These are phyloP conservation scores for Zoanthus sansibaricus DNA, from an alignment of 92 coral and sea anemone species.

Conservation along the genomic window DNA sequence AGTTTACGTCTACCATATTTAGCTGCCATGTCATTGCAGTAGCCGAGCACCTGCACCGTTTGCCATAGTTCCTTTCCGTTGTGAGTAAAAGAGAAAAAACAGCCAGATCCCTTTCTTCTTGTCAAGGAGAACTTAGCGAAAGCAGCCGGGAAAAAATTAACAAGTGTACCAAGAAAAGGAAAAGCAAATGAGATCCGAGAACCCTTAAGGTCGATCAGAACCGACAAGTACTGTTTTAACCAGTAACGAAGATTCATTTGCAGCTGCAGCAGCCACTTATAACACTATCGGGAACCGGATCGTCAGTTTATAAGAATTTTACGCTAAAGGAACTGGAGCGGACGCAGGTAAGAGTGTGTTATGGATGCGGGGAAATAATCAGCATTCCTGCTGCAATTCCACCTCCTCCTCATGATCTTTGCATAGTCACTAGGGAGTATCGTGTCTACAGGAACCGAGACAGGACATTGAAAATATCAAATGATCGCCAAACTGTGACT, in stretches of 20 bases:
- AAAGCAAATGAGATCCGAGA: constrained; percentile 33
- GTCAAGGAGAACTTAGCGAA: constrained; percentile 36
- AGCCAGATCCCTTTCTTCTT: constrained; percentile 22
- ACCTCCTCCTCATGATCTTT: constrained; percentile 57
- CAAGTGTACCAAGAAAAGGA: constrained; percentile 30
- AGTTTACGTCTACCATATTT: constrained; percentile 48
- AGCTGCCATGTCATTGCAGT: constrained; percentile 45
- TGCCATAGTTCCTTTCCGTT: constrained; percentile 28
- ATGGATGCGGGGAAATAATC: constrained; percentile 41
- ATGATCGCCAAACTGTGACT: constrained; percentile 62
- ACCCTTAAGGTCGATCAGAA: constrained; percentile 1
- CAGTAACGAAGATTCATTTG: constrained; percentile 25
- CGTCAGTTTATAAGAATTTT: constrained; percentile 21
- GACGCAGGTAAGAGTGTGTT: constrained; percentile 62
- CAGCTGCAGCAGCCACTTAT: constrained; percentile 46
- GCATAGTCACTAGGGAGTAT: constrained; percentile 56
- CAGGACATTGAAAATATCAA: constrained; percentile 53
- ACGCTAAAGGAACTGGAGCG: constrained; percentile 51
- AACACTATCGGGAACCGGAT: constrained; percentile 38
- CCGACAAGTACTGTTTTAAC: constrained; percentile 9
- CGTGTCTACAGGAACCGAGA: constrained; percentile 54
- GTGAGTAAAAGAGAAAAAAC: constrained; percentile 26
- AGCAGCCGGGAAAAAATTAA: constrained; percentile 15
- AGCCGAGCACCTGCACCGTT: constrained; percentile 37
- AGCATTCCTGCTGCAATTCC: constrained; percentile 61